Conservation (phyloP, 2,888 invertebrate genomes). For the Melieria crassipennis region DNA sequence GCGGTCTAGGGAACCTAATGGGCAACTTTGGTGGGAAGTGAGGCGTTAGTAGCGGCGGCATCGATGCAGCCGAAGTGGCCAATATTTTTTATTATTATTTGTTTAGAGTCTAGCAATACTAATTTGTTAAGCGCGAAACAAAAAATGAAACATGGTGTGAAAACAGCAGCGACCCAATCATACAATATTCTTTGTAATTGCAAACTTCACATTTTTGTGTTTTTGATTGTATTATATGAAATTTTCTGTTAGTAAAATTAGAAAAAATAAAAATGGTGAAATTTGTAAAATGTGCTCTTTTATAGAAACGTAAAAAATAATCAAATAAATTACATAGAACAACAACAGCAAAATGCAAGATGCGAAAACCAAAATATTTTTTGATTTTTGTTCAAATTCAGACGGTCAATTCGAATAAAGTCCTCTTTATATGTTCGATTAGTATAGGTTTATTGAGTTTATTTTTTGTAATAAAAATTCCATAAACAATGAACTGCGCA, state of each 20-base stretch:
- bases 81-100: neutral
- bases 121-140: conserved; percentile 25
- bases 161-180: neutral
- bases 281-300: neutral
- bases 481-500: too few species aligned
- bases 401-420: too few species aligned
- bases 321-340: neutral
- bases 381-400: too few species aligned
- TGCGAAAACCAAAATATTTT: too few species aligned
- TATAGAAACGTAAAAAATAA: conserved; percentile 14
- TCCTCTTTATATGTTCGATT: too few species aligned
- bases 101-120: conserved; percentile 26
- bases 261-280: conserved; percentile 5
- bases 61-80: neutral
- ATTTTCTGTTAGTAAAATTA: conserved; percentile 17
- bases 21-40: conserved; percentile 68
- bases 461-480: too few species aligned
- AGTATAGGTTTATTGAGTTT: too few species aligned
- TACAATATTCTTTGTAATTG: neutral
- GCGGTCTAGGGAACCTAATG: conserved; percentile 72
- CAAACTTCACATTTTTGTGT: too few species aligned
- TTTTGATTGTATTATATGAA: conserved; percentile 1
- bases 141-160: conserved; percentile 6
- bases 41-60: conserved; percentile 31
- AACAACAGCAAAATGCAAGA: too few species aligned